Base-by-base conservation (phyloP, 2,113 vertebrate species). In the Phycodurus eques region DNA sequence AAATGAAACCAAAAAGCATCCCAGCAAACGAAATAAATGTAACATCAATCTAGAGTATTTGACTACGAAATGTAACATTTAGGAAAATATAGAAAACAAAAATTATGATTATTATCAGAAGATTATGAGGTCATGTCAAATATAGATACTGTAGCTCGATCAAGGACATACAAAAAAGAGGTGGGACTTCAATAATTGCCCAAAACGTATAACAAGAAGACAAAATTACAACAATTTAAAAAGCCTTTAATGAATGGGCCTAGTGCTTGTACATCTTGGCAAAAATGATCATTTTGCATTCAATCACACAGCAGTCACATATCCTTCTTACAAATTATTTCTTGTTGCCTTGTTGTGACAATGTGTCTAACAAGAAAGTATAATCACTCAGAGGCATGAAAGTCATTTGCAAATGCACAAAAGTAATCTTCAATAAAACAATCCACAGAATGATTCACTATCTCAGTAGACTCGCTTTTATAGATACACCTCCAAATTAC, bases 281-380 rank as follows among this genome's bases (percentile, higher is more conserved):
- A 13, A 20, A 47, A 47, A 47, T 47, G 49, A 19, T 6, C 49
- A 20, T 53, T 53, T 19, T 72, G 68, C n/a, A 70, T 88, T 87
- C 84, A 85, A 83, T 87, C 79, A 88, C 54, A 83, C 74, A 78
- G 73, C 71, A 85, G 72, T 46, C 47, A 83, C 47, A 66, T 56
- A 78, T 66, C 72, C 65, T 82, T 78, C 75, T 67, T 78, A 78
- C 71, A 79, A 86, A 86, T 82, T 80, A 76, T 77, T 84, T 82
- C 46, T 78, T 79, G 80, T 74, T 14, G 42, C 19, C 44, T 71
- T 60, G n/a, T 3, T 56, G 71, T 74, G 76, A 77, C 76, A 81
- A 69, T 61, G 67, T 76, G 68, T 77, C 49, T 53, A 78, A 73
- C 27, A 27, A 85, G 70, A 85, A 59, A 78, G 35, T 67, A 67